Base-by-base conservation (phyloP, 2,888 invertebrate species). In the Subacronicta megacephala region DNA sequence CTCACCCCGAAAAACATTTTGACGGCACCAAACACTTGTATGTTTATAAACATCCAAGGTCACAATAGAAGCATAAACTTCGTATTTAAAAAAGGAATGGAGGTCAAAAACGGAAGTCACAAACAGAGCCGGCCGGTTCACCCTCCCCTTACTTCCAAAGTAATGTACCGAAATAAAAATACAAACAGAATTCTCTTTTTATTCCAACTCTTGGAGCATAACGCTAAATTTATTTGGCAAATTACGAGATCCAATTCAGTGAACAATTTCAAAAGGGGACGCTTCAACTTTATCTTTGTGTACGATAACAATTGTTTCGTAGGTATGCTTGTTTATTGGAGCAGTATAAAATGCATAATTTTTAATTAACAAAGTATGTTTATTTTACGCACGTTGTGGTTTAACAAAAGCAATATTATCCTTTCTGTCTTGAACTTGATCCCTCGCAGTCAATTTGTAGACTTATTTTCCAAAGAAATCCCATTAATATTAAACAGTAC, bases 151-250 rank as follows among this genome's bases (percentile, higher is more conserved):
- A 53, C 29, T 52, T 49, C 12, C 42, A 29, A 72, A 54, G 40
- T 61, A 54, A 58, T 46, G 59, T 59, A 7, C 29, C 49, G 33
- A 59, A 59, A 46, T 60, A 68, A 62, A 65, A 61, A 61, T 49
- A 62, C 50, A 70, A 72, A 72, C 57, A 67, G 64, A 67, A 57
- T 65, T 49, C 38, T 56, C 62, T 67, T 67, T 69, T 60, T 56
- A 54, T 57, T 36, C 38, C 52, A 16, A 52, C 58, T 57, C 60
- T 65, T 41, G 13, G 37, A 58, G 57, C 47, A 56, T 62, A 62
- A 63, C 62, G 60, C 47, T 61, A 62, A 74, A 76, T 79, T 77
- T 78, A 76, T 78, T 80, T 75, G 72, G 65, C 75, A 78, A 81
- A 80, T 81, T 77, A 75, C 72, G 61, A 52, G 68, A 66, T 51